phyloP scores from a whole-genome alignment of 2,113 vertebrate species.

The Oryzias celebensis region DNA sequence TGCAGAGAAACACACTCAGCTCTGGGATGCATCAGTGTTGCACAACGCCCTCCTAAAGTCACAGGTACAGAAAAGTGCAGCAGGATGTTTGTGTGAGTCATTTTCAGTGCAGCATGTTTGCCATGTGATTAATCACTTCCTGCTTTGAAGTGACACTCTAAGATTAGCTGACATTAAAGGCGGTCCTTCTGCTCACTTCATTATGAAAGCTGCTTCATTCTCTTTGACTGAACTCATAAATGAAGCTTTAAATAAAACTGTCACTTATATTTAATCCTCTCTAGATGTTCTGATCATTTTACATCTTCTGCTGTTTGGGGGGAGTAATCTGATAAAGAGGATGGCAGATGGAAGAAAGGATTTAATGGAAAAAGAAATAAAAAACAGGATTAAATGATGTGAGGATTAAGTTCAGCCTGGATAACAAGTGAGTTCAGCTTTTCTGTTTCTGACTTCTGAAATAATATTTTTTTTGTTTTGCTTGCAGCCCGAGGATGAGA shows the following conservation, averaged over 20 bases:
- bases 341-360: neutral
- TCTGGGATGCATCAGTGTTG: neutral
- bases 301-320: slow-evolving; percentile 6
- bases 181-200: slow-evolving; percentile 26
- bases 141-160: slow-evolving; percentile 46
- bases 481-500: slow-evolving; percentile 87
- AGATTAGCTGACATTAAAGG: slow-evolving; percentile 51
- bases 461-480: slow-evolving; percentile 11
- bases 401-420: neutral
- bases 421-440: neutral
- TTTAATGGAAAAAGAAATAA: slow-evolving; percentile 1
- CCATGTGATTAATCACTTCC: slow-evolving; percentile 64
- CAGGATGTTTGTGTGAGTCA: slow-evolving; percentile 58
- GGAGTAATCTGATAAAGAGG: neutral
- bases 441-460: neutral
- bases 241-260: slow-evolving; percentile 14
- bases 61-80: slow-evolving; percentile 47
- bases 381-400: neutral
- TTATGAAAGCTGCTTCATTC: slow-evolving; percentile 14
- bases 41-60: slow-evolving; percentile 19
- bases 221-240: slow-evolving; percentile 3
- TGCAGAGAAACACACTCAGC: neutral
- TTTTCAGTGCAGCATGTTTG: slow-evolving; percentile 58
- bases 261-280: slow-evolving; percentile 17
- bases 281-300: neutral